Base-by-base conservation (phyloP, 2,113 vertebrate genomes). In the Zapornia atra region DNA sequence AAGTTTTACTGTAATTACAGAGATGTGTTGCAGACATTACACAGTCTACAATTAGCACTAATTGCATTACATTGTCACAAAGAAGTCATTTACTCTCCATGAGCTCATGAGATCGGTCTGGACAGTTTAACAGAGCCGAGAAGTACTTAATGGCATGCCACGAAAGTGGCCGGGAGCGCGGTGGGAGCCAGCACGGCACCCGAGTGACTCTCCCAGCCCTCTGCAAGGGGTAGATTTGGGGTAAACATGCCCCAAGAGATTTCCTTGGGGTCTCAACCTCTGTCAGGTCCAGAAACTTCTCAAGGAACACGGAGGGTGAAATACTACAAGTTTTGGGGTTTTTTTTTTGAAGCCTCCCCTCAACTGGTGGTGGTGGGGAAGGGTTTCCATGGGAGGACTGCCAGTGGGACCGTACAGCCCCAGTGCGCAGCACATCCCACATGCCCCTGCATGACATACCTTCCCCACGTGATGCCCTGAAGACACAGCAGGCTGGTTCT, bases 31-130 rank as follows among this genome's bases (percentile, higher is more conserved):
- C 94, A 97, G 92, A 91, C 85, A 91, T 95, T 93, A 92, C 83
- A 93, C 72, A 65, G 92, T 92, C 95, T 78, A 90, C 92, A 92
- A 97, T 95, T 94, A 97, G 80, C 24, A 4, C 93, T 97, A 97
- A 97, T 90, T 96, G 94, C 90, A 95, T 97, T 96, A 96, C 85
- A 95, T 96, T 95, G 94, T 96, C 95, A 96, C 96, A 97, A 88
- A 95, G 84, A 95, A 96, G 95, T 94, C 80, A 96, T 97, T 97
- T 95, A 75, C 94, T 90, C 92, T 94, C 89, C 81, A n/a, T n/a
- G 79, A 95, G 87, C 94, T 96, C 88, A 51, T 56, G 86, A 94
- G 91, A 94, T 94, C 12, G 91, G 78, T 92, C 94, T 92, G 94
- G 94, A 91, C 93, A 97, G 85, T 90, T 94, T 86, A 92, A 92